Percentiles rank a stretch among this genome's conserved stretches.
Evolutionary conservation across 2,113 vertebrate genomes (phyloP).

Genomic region (Pelobates fuscus): DNA sequence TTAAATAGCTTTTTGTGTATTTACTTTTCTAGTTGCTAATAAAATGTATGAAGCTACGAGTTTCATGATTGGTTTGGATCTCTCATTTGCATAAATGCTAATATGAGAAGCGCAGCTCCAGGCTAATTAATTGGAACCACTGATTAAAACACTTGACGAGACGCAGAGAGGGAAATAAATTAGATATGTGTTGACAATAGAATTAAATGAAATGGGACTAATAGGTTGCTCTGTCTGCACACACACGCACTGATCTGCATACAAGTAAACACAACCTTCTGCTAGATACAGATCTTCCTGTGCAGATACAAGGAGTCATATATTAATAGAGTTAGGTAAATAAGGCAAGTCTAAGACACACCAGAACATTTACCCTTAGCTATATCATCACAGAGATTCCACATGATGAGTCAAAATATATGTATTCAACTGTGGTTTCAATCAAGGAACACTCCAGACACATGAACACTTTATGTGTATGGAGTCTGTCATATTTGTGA

Average conservation of each 20-base stretch:
- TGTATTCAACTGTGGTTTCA: no score
- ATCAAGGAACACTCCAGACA: no score
- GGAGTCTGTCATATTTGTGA: no score
- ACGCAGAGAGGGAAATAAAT: constrained; percentile 25
- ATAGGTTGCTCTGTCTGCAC: not conserved
- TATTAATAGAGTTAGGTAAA: no score
- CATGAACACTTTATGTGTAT: no score
- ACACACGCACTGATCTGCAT: constrained; percentile 4
- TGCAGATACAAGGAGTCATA: no score
- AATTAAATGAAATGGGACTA: constrained; percentile 14
- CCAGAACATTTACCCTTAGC: no score
- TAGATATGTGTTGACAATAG: constrained; percentile 34
- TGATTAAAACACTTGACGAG: constrained; percentile 44
- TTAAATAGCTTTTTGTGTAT: constrained; percentile 32
- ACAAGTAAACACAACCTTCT: constrained; percentile 1
- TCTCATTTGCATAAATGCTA: constrained; percentile 39
- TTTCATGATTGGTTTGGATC: constrained; percentile 12
- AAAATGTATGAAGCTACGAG: constrained; percentile 23
- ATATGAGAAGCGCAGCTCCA: constrained; percentile 15
- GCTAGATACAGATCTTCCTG: no score
- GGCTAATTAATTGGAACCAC: constrained; percentile 19
- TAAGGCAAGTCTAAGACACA: no score
- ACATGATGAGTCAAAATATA: no score
- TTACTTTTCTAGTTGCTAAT: constrained; percentile 42
- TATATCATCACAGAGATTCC: no score